phyloP scores from a whole-genome alignment of 2,888 invertebrate species.

The Cheilosia soror region DNA sequence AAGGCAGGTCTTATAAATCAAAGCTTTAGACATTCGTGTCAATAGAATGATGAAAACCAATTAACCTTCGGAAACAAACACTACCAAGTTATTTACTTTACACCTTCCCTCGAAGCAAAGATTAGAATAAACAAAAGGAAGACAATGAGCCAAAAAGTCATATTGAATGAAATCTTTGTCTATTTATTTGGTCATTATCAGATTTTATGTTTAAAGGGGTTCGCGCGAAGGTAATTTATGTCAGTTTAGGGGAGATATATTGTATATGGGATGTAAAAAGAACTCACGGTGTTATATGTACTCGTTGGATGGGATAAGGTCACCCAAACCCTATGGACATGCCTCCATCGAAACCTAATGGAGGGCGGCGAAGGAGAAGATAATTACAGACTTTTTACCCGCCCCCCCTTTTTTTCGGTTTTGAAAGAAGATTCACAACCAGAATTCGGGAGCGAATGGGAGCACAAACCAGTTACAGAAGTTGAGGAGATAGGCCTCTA shows the following conservation, averaged over 20 bases:
- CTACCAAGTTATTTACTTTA: not conserved
- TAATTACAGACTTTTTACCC: no score
- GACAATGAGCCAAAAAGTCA: constrained; percentile 10
- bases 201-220: constrained; percentile 7
- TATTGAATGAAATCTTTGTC: constrained; percentile 4
- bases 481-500: no score
- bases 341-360: no score
- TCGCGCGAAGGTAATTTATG: constrained; percentile 34
- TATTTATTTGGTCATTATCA: not conserved
- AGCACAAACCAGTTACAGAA: no score
- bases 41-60: constrained; percentile 51
- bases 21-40: constrained; percentile 50
- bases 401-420: no score
- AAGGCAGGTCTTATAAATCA: constrained; percentile 31
- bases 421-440: no score
- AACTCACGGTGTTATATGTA: no score
- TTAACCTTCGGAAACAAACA: constrained; percentile 33
- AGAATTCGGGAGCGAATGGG: no score
- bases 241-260: not conserved
- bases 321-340: no score
- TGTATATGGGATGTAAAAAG: no score
- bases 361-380: no score
- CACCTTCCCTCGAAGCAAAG: not conserved
- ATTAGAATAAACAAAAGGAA: constrained; percentile 2
- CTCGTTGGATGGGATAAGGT: no score